These are phyloP conservation scores for Malacoctenus gilli DNA, from an alignment of 2,797 vertebrate genomes.

Conservation along the genomic window DNA sequence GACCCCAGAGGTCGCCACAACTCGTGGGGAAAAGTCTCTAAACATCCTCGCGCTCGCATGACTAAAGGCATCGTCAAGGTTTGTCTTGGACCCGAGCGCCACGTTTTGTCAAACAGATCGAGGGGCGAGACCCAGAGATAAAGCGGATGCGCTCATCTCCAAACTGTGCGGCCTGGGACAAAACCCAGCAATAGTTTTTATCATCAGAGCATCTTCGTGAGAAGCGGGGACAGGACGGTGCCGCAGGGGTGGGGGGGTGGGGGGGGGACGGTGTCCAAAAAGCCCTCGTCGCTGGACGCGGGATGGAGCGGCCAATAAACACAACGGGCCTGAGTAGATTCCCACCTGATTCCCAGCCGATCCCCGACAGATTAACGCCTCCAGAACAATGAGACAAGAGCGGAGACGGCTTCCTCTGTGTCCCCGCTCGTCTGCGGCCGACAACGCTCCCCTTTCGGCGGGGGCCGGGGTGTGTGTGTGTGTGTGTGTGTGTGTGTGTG, in stretches of 20 bases:
- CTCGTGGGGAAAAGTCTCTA: slow-evolving; percentile 67
- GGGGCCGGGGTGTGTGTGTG: no score
- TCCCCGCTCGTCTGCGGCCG: slow-evolving; percentile 59
- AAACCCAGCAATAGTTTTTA: slow-evolving; percentile 68
- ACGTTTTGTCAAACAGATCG: slow-evolving; percentile 57
- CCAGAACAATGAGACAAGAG: slow-evolving; percentile 79
- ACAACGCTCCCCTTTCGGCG: slow-evolving; percentile 65
- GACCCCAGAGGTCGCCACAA: slow-evolving; percentile 69
- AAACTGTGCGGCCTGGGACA: slow-evolving; percentile 58
- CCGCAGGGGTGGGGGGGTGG: slow-evolving; percentile 26
- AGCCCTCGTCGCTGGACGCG: slow-evolving; percentile 34
- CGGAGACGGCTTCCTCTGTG: slow-evolving; percentile 74
- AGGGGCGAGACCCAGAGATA: slow-evolving; percentile 60
- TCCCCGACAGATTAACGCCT: slow-evolving; percentile 77
- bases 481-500: no score
- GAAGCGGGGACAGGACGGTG: slow-evolving; percentile 48
- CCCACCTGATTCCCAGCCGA: slow-evolving; percentile 79
- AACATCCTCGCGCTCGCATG: slow-evolving; percentile 75
- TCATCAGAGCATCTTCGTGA: slow-evolving; percentile 58
- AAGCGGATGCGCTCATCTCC: slow-evolving; percentile 71
- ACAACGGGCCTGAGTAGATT: slow-evolving; percentile 64
- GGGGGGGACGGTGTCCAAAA: slow-evolving; percentile 30
- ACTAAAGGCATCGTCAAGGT: slow-evolving; percentile 72
- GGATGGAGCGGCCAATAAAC: slow-evolving; percentile 57
- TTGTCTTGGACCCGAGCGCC: slow-evolving; percentile 55